A percentile compares a stretch with the other conserved stretches of the same genome.
phyloP scores from a whole-genome alignment of 1,140 invertebrate genomes.

The Tetragonula clypearis region DNA sequence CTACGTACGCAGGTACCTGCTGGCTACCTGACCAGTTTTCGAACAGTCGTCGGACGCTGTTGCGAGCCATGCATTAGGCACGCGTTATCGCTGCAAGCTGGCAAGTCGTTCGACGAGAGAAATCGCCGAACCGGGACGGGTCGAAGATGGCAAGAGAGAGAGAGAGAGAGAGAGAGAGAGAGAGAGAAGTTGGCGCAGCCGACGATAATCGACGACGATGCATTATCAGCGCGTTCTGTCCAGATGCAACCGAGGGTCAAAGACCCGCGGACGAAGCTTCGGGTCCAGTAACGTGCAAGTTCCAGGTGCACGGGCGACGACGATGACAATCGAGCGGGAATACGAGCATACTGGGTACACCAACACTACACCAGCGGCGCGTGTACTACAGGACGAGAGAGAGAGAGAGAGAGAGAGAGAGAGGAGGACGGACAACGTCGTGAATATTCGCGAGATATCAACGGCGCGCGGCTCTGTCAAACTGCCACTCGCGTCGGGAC shows the following conservation, averaged over 20 bases:
- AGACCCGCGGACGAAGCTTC: constrained; percentile 50
- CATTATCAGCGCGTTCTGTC: constrained; percentile 36
- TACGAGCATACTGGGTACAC: background rate
- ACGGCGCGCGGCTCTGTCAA: constrained; percentile 32
- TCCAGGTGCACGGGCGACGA: constrained; percentile 51
- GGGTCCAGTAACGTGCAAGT: constrained; percentile 46
- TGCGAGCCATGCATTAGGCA: background rate
- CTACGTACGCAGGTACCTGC: background rate
- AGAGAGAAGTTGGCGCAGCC: background rate
- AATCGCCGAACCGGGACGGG: background rate
- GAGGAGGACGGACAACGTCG: constrained; percentile 6
- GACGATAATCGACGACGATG: constrained; percentile 26
- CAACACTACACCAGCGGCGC: background rate
- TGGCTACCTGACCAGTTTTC: background rate
- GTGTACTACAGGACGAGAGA: too few species aligned
- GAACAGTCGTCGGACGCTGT: background rate
- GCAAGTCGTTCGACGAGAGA: background rate
- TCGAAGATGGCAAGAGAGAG: background rate
- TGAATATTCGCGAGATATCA: constrained; percentile 62
- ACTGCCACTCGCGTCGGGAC: constrained; percentile 43
- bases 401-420: background rate
- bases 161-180: too few species aligned
- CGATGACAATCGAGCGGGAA: background rate
- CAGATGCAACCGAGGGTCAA: constrained; percentile 53
- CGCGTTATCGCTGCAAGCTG: background rate